Base-by-base conservation (phyloP, 2,113 vertebrate genomes). In the Aviceda subcristata region DNA sequence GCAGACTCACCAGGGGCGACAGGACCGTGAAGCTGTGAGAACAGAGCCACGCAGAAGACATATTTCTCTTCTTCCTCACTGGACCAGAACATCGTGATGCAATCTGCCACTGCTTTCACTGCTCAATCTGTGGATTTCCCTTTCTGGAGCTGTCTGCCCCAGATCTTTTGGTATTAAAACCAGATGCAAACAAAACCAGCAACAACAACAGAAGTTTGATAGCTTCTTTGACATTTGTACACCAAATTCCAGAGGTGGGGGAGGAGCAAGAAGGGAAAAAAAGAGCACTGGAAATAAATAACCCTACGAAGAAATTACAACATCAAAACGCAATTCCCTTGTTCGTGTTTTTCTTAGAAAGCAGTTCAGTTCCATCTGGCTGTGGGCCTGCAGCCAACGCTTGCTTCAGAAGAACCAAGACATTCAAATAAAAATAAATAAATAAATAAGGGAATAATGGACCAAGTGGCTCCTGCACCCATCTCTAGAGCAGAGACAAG, bases 311-410 rank as follows among this genome's bases (percentile, higher is more conserved):
- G 90, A 98, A 97, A 97, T 96, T 92, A 96, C 95, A 94, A 46
- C 90, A 92, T 92, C 68, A 96, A 95, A 97, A 97, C 96, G 63
- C 90, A 97, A 97, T 96, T 97, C 95, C 72, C 93, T 96, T 95
- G 93, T 88, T 97, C 73, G 16, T 90, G 89, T 97, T 98, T 98
- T 98, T 97, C 97, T 97, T 98, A 98, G 98, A 98, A 98, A 98
- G 97, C 96, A 94, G 92, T 91, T 97, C 87, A 75, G 60, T 97
- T 98, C 89, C 96, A 92, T 96, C 91, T 97, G 88, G 78, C 85
- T 63, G 79, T 87, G 96, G 97, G 97, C 97, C 92, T 82, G 88
- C 89, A 97, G 97, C 97, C 97, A 98, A 88, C 0, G 4, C 71
- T 93, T 94, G 56, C 94, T 96, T 94, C 93, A 96, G 94, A 97